These are phyloP conservation scores for Philhelius pedissequus DNA, from an alignment of 2,888 invertebrate species.

Conservation along the genomic window DNA sequence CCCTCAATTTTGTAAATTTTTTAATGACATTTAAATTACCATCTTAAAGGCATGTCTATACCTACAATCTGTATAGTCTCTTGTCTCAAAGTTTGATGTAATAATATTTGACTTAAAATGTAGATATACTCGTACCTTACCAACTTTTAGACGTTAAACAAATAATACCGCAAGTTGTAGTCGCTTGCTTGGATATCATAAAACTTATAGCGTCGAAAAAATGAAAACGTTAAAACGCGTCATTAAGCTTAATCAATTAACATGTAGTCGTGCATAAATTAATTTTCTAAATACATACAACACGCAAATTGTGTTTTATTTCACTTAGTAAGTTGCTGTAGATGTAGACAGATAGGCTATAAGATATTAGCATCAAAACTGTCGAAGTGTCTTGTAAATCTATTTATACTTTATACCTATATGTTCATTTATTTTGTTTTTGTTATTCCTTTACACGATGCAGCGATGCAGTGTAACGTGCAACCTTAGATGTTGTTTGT, in stretches of 20 bases:
- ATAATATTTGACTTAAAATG: slow-evolving; percentile 29
- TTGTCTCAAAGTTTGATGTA: neutral
- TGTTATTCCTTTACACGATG: neutral
- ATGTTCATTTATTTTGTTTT: no score
- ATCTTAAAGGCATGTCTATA: neutral
- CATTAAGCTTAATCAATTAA: slow-evolving; percentile 64
- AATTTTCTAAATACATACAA: slow-evolving; percentile 20
- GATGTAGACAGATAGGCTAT: neutral
- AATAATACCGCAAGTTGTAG: neutral
- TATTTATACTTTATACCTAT: neutral
- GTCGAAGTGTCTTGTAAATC: slow-evolving; percentile 46
- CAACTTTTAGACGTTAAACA: neutral
- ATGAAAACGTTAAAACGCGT: slow-evolving; percentile 50
- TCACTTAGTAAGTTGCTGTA: neutral
- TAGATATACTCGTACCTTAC: neutral
- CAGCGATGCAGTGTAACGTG: neutral
- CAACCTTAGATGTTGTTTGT: neutral
- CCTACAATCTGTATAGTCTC: neutral
- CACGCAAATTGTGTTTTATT: neutral
- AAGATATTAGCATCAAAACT: slow-evolving; percentile 50
- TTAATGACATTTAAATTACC: slow-evolving; percentile 28
- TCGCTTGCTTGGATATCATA: slow-evolving; percentile 5
- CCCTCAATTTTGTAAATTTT: neutral
- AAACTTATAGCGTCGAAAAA: slow-evolving; percentile 39
- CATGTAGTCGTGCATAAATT: slow-evolving; percentile 64